A percentile compares a stretch with the other conserved stretches of the same genome.
Evolutionary conservation across 1,140 invertebrate species (phyloP).

Genomic region (Neomicropteryx cornuta): DNA sequence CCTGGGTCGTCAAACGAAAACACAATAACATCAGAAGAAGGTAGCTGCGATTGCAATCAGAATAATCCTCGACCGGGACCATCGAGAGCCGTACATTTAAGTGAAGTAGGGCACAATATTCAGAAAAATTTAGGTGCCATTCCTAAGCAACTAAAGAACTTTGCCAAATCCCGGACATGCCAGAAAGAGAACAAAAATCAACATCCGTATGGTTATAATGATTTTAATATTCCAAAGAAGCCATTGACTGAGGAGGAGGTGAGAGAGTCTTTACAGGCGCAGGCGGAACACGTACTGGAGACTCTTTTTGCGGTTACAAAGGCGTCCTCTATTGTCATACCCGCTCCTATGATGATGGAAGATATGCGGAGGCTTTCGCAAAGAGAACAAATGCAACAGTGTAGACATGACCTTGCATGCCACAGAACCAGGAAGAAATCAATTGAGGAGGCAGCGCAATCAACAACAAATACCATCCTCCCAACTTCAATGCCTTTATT

Average conservation of each 20-base stretch:
- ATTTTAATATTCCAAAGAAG: constrained; percentile 24
- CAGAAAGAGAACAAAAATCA: constrained; percentile 38
- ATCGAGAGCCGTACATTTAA: constrained; percentile 14
- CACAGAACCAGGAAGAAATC: constrained; percentile 36
- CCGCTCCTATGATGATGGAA: constrained; percentile 30
- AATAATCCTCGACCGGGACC: neutral
- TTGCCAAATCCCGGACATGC: constrained; percentile 33
- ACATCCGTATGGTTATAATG: constrained; percentile 33
- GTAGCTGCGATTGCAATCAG: neutral
- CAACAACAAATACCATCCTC: constrained; percentile 47
- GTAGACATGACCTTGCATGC: constrained; percentile 28
- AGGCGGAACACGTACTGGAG: constrained; percentile 37
- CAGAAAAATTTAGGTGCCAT: constrained; percentile 59
- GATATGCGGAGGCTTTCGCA: constrained; percentile 25
- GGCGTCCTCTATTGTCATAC: constrained; percentile 38
- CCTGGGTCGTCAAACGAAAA: no score
- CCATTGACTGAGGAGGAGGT: constrained; percentile 12
- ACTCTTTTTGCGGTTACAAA: constrained; percentile 38
- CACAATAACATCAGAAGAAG: constrained; percentile 1
- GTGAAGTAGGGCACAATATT: constrained; percentile 32
- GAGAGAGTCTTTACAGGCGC: constrained; percentile 38
- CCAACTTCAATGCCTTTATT: constrained; percentile 49
- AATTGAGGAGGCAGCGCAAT: constrained; percentile 48
- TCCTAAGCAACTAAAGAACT: constrained; percentile 51
- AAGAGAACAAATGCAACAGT: constrained; percentile 26